Percentiles rank a stretch among this genome's conserved stretches.
Conservation (phyloP, 2,113 vertebrate species). For the Rhea americana region DNA sequence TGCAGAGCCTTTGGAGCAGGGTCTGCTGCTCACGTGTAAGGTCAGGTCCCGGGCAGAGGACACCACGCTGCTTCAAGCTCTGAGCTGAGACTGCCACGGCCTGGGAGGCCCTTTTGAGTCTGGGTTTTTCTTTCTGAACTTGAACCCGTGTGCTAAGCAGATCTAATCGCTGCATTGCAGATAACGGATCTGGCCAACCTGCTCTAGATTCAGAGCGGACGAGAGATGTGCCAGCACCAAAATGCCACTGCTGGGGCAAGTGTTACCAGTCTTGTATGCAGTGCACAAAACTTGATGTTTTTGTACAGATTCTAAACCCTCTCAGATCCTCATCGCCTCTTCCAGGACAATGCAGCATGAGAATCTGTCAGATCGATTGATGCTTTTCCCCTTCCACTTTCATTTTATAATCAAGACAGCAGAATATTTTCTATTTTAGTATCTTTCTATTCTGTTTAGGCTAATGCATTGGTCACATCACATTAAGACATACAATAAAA, state of each 20-base stretch:
- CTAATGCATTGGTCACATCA: not conserved
- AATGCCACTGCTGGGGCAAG: not conserved
- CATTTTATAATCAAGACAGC: not conserved
- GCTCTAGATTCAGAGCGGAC: not conserved
- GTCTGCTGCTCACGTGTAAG: not conserved
- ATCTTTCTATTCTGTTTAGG: not conserved
- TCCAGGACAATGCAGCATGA: not conserved
- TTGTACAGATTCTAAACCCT: not conserved
- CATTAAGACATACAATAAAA: not conserved
- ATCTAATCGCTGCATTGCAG: not conserved
- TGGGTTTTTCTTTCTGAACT: not conserved
- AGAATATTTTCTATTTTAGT: not conserved
- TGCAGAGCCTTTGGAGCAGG: fast-evolving
- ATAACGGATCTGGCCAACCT: not conserved
- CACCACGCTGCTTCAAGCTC: not conserved
- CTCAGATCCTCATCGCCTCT: not conserved
- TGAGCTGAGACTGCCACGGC: not conserved
- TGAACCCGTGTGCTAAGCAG: not conserved
- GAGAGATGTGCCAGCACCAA: not conserved
- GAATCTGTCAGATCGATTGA: not conserved
- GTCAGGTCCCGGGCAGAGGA: not conserved
- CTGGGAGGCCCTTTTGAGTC: fast-evolving
- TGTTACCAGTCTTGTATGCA: not conserved
- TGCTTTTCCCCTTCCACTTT: not conserved
- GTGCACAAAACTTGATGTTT: fast-evolving